Base-by-base conservation (phyloP, 2,113 vertebrate genomes). In the Macroglossus sobrinus region DNA sequence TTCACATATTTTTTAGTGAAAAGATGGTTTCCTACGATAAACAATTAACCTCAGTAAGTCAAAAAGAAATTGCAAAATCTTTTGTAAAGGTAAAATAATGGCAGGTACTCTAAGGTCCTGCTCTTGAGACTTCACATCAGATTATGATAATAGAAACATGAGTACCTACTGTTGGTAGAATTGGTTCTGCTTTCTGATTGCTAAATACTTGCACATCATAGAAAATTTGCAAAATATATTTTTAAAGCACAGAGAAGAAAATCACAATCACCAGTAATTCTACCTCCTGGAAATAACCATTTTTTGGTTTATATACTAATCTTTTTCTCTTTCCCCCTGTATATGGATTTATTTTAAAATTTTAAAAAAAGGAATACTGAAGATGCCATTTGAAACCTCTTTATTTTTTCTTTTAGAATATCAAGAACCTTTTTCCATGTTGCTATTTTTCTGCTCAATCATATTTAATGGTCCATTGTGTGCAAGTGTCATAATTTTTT, bases 191-290 rank as follows among this genome's bases (percentile, higher is more conserved):
- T 84, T 76, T 96, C 69, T 88, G 45, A 81, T 66, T 47, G 47
- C 30, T 72, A 80, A 80, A n/a, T 61, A 18, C 45, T 10, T 57
- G 43, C 7, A 26, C 14, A 50, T 66, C 28, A 30, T 59, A 72
- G 80, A 80, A 96, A 76, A 88, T 76, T 68, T 90, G 28, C 33
- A 92, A 68, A 74, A 21, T 45, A 43, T 64, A 0, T 16, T 30
- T 68, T 84, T 66, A 59, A 89, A 90, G 38, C 63, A 45, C 11
- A 69, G 76, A 80, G 55, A 75, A 93, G 57, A 92, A 91, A 92
- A 88, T 71, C 28, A 59, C 50, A 76, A 33, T 85, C 35, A 45
- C 47, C 18, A 35, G 53, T 78, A 84, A 89, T 89, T 40, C 30
- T 50, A 50, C 33, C 61, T 95, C 71, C 61, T 61, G 30, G 61